Conservation (phyloP, 2,797 vertebrate genomes). For the Acrossocheilus wenchowensis region DNA sequence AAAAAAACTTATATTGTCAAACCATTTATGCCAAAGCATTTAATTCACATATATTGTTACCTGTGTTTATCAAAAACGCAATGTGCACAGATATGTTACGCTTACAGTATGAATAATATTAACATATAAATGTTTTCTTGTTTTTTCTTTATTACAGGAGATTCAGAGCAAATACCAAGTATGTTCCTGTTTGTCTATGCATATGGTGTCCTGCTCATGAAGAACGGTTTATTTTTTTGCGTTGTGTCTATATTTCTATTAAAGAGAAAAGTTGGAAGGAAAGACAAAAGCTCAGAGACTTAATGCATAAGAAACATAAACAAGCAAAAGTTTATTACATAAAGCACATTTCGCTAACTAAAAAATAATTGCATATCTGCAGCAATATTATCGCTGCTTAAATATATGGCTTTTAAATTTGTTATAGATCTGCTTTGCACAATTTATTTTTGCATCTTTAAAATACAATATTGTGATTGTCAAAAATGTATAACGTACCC, state of each 20-base stretch:
- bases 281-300: neutral
- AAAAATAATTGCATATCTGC: neutral
- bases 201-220: slow-evolving; percentile 58
- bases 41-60: neutral
- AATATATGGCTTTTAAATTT: neutral
- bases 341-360: neutral
- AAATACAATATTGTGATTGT: neutral
- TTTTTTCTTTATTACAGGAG: slow-evolving; percentile 37
- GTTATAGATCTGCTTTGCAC: neutral
- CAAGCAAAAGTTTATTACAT: neutral
- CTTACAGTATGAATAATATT: neutral
- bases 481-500: neutral
- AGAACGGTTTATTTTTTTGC: slow-evolving; percentile 57
- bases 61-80: neutral
- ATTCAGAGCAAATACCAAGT: neutral
- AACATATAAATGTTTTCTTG: neutral
- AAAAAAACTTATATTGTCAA: neutral
- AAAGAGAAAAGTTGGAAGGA: slow-evolving; percentile 35
- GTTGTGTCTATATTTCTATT: slow-evolving; percentile 44
- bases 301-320: neutral
- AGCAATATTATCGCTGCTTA: neutral
- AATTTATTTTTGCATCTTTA: neutral
- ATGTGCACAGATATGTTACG: neutral
- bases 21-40: neutral
- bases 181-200: slow-evolving; percentile 44